Conservation (phyloP, 1,140 invertebrate genomes). For the Drosophila simulans region DNA sequence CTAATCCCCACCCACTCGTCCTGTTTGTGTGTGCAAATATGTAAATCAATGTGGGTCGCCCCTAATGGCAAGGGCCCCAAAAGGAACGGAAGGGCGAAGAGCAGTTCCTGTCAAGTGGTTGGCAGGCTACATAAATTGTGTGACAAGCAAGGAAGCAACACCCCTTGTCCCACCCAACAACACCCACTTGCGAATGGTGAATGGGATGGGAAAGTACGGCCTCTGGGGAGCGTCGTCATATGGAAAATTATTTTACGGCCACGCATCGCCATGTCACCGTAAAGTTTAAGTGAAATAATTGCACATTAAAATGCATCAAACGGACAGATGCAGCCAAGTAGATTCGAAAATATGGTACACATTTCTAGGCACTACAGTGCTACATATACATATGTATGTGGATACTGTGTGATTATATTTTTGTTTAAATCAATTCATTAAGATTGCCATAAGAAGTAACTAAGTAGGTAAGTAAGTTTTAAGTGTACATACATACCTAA, state of each 20-base stretch:
- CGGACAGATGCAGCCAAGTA: constrained; percentile 33
- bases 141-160: constrained; percentile 35
- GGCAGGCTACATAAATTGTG: constrained; percentile 61
- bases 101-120: constrained; percentile 61
- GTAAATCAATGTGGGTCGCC: constrained; percentile 73
- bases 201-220: constrained; percentile 2
- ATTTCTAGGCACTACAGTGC: not conserved
- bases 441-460: too few relatives aligned
- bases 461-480: too few relatives aligned
- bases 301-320: constrained; percentile 59
- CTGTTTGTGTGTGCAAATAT: constrained; percentile 66
- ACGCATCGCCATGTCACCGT: constrained; percentile 61
- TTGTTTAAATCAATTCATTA: not conserved
- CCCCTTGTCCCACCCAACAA: not conserved
- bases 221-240: constrained; percentile 48
- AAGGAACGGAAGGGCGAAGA: constrained; percentile 32
- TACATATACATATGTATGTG: not conserved
- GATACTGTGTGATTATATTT: constrained; percentile 5
- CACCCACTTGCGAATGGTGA: not conserved
- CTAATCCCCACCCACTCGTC: constrained; percentile 28
- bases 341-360: constrained; percentile 10
- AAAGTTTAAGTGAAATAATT: constrained; percentile 62
- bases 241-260: constrained; percentile 51
- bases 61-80: constrained; percentile 50
- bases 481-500: too few relatives aligned